Evolutionary conservation across 1,140 invertebrate species (phyloP).

Genomic region (Psilanteris sp.): DNA sequence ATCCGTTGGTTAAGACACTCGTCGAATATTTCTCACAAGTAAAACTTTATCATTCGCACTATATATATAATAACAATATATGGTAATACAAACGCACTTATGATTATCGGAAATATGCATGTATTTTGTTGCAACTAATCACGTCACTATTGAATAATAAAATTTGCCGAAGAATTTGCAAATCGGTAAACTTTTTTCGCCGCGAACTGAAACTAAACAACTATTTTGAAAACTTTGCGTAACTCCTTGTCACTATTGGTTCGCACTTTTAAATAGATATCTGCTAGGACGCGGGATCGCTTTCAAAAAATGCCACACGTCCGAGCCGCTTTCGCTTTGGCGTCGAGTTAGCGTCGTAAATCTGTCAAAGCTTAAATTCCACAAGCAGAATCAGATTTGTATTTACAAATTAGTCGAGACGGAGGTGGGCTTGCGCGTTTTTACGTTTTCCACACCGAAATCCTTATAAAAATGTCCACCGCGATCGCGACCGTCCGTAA

Average conservation of each 20-base stretch:
- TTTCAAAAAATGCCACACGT: constrained; percentile 40
- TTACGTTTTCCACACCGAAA: constrained; percentile 16
- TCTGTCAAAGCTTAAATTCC: background rate
- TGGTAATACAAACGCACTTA: too few relatives aligned
- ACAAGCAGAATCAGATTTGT: too few relatives aligned
- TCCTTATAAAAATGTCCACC: constrained; percentile 53
- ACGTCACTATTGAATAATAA: too few relatives aligned
- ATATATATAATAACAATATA: too few relatives aligned
- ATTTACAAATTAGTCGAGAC: too few relatives aligned
- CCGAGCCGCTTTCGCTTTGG: constrained; percentile 8
- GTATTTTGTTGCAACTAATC: background rate
- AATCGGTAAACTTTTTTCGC: too few relatives aligned
- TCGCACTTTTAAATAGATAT: constrained; percentile 30
- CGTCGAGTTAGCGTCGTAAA: constrained; percentile 3
- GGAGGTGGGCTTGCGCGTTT: too few relatives aligned
- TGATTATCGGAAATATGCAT: constrained; percentile 36
- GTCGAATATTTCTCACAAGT: background rate
- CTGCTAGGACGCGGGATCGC: constrained; percentile 26
- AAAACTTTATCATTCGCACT: constrained; percentile 11
- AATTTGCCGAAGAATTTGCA: too few relatives aligned
- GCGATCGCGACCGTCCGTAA: constrained; percentile 66
- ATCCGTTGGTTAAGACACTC: too few relatives aligned
- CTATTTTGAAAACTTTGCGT: background rate
- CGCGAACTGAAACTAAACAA: too few relatives aligned
- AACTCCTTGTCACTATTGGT: background rate